Evolutionary conservation across 1,140 invertebrate species (phyloP), one percentile per base, ranked within the genome.

Genomic region (Theocolax elegans): DNA sequence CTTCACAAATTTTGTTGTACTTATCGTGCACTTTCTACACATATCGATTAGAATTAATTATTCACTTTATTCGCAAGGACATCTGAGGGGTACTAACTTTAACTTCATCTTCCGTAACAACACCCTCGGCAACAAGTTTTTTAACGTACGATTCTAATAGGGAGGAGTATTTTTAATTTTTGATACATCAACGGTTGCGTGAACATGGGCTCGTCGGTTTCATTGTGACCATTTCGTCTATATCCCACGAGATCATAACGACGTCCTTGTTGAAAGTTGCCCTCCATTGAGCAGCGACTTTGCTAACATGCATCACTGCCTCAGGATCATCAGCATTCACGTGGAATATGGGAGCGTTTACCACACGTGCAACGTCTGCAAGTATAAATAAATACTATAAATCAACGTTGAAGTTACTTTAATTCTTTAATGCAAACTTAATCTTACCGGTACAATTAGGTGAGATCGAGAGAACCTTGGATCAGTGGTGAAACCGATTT

Each of bases 131-230:
- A 48, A 98, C 93, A 53, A 99, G 89, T 78, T 95, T 93, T 35
- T 96, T 92, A 9, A 94, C 90, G 83, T 99, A 99, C 71, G 94
- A 91, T 44, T 97, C 94, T 58, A 97, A 80, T 78, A 85, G 27
- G 92, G 91, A 73, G 91, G 91, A n/a, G 91, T 95, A 56, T 93
- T 90, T 69, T 88, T 89, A 73, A 99, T 99, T 84, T 97, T 80
- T 94, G 93, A 84, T 98, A 98, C 95, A 97, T 97, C 9, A 96
- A 86, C 0, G 96, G 96, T 78, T 97, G 95, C 15, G 96, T 98
- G 80, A 97, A 94, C 92, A 94, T 95, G 0, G 96, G 96, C 80
- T 98, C 95, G 82, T 98, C 96, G 75, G 94, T 91, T 85, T 98
- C 96, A 82, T 97, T 97, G 87, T 98, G 96, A 0, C 96, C 96